Evolutionary conservation across 2,797 vertebrate genomes (phyloP), one percentile per base, ranked within the genome.

Genomic region (Gallirallus australis): DNA sequence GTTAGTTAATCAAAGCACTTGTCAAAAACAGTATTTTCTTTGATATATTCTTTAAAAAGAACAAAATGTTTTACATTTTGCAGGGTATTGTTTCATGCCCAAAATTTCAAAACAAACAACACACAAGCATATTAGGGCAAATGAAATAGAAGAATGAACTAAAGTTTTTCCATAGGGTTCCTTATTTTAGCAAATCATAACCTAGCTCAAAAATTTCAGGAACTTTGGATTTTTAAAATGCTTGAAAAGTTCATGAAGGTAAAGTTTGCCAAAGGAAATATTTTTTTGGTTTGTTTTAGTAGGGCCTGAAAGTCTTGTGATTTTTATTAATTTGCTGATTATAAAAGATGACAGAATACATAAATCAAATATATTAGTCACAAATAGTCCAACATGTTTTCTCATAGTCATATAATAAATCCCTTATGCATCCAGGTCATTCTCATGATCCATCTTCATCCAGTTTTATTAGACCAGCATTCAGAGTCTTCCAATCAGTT

Each of bases 361-460:
- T 90, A 90, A 94, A 94, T 90, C 63, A 89, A 89, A 94, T 93
- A 60, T 61, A 79, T 76, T 77, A 73, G 39, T 69, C 68, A 92
- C 53, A 86, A 94, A 84, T 31, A 92, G 64, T 71, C 64, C 68
- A 77, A 56, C 1, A 6, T 70, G 24, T 79, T 93, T 96, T 94
- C 85, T 90, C 40, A 40, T 24, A 85, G 45, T 47, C 31, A 54
- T 68, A 59, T 45, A 37, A 83, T 81, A 83, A 87, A 89, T 81
- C 15, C 40, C 45, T 35, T 47, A 52, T 54, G 66, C 24, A 83
- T 83, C 85, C 54, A 86, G 69, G 59, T 90, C 17, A 42, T 83
- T 91, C 82, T 75, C 57, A 69, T 69, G 76, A 90, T 81, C 89
- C 54, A 81, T 83, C 45, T 78, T 87, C 63, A 86, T 72, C 54